Base-by-base conservation (phyloP, 2,113 vertebrate genomes). In the Prunella fulvescens region DNA sequence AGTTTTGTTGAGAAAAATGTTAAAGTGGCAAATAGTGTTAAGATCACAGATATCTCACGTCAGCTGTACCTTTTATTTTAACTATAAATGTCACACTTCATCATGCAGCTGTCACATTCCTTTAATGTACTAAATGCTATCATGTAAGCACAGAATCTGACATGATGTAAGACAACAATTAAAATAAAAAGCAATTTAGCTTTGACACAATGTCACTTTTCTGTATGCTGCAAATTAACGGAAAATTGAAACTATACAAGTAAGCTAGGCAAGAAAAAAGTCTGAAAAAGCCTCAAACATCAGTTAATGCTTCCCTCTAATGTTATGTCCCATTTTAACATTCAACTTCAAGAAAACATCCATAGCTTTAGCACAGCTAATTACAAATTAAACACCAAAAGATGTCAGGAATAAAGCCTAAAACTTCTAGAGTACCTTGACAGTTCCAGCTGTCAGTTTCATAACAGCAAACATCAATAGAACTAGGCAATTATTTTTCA, bases 31-130 rank as follows among this genome's bases (percentile, higher is more conserved):
- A 96, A 97, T 7, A 80, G 79, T 0, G 4, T 96, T 97, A 97
- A 80, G 83, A 95, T 97, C 96, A 95, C 82, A 91, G 72, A 54
- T 82, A 87, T 47, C 86, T 89, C 93, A 64, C 37, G 3, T 95
- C 94, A 90, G 81, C 54, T 78, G 77, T 91, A 96, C 56, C 81
- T 97, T 96, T 95, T 94, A 92, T 95, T 95, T 95, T 95, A 96
- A 97, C 90, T 95, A 85, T 86, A 96, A 95, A 96, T 97, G 97
- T 96, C 96, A 95, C 71, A 93, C 92, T 96, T 96, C 88, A 96
- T 96, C 95, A 95, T 92, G 92, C 81, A 91, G 90, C 96, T 97
- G 94, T 96, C 97, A 96, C 66, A 35, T 94, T 94, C 69, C 73
- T 93, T 96, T 94, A 96, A 94, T 81, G 92, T 89, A 89, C 64